These are phyloP conservation scores for Oostethus manadensis DNA, from an alignment of 2,113 vertebrate genomes.

Conservation along the genomic window DNA sequence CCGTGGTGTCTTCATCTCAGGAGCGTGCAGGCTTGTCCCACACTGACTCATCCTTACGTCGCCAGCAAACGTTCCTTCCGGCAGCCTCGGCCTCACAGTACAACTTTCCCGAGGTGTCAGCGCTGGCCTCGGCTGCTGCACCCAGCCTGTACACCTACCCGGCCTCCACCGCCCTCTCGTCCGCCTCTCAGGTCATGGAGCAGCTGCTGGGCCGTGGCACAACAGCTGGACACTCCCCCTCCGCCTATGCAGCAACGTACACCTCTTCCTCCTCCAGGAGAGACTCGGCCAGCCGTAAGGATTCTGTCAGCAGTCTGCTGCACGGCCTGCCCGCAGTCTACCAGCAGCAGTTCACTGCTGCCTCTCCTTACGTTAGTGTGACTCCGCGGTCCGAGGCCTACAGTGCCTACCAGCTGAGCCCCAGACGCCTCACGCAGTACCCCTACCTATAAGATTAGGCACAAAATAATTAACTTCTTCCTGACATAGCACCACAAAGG, in stretches of 20 bases:
- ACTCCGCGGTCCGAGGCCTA: constrained; percentile 90
- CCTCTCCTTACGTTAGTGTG: constrained; percentile 90
- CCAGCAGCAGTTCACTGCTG: constrained; percentile 86
- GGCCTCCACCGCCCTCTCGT: constrained; percentile 83
- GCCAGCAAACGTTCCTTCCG: constrained; percentile 89
- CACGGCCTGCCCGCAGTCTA: constrained; percentile 88
- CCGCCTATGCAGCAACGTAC: constrained; percentile 81
- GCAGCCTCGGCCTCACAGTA: constrained; percentile 85
- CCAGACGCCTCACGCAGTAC: constrained; percentile 92
- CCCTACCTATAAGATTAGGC: constrained; percentile 78
- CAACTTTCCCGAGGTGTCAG: constrained; percentile 81
- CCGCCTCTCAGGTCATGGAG: constrained; percentile 88
- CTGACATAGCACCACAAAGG: constrained; percentile 33
- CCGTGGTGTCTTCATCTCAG: constrained; percentile 74
- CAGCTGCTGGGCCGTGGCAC: constrained; percentile 88
- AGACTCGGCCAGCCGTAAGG: constrained; percentile 76
- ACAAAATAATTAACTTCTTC: constrained; percentile 4
- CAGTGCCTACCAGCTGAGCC: constrained; percentile 94
- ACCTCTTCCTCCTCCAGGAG: constrained; percentile 55
- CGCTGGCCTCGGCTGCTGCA: constrained; percentile 74
- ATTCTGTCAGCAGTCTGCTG: constrained; percentile 87
- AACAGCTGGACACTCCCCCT: constrained; percentile 72
- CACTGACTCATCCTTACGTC: constrained; percentile 72
- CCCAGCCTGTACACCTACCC: constrained; percentile 85
- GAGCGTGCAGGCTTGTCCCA: constrained; percentile 68